These are phyloP conservation scores for Electrona antarctica DNA, from an alignment of 2,113 vertebrate species.

Conservation along the genomic window DNA sequence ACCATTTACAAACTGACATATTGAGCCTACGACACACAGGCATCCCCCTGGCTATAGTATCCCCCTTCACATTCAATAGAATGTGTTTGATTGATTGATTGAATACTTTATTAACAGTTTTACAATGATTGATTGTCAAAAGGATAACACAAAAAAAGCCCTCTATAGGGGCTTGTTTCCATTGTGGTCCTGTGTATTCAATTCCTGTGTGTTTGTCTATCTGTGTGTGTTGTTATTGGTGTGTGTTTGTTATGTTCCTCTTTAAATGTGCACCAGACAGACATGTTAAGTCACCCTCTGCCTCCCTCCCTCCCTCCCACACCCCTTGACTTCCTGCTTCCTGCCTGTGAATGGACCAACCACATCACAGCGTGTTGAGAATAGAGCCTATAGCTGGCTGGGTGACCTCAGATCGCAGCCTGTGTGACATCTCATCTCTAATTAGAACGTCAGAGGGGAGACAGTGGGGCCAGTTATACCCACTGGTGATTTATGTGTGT, in stretches of 20 bases:
- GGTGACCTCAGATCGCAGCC: slow-evolving; percentile 7
- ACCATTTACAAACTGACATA: no score
- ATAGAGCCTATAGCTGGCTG: neutral
- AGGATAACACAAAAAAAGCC: no score
- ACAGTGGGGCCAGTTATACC: slow-evolving; percentile 10
- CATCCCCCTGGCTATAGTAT: no score
- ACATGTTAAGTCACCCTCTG: slow-evolving; percentile 29
- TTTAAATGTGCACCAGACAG: neutral
- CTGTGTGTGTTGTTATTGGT: neutral
- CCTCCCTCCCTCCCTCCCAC: neutral
- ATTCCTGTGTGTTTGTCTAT: neutral
- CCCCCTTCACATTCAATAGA: no score
- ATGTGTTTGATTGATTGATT: no score
- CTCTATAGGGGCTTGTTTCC: no score
- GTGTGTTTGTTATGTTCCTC: no score
- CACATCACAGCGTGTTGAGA: slow-evolving; percentile 19
- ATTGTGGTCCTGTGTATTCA: no score
- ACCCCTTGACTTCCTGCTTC: slow-evolving; percentile 38
- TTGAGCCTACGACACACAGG: no score
- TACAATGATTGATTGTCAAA: no score
- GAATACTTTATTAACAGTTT: no score
- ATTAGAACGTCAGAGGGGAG: neutral
- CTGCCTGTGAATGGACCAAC: slow-evolving; percentile 31
- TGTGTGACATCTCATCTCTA: slow-evolving; percentile 3
- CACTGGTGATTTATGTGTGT: neutral